Evolutionary conservation across 2,888 invertebrate species (phyloP).

Genomic region (Sylvicola cinctus): DNA sequence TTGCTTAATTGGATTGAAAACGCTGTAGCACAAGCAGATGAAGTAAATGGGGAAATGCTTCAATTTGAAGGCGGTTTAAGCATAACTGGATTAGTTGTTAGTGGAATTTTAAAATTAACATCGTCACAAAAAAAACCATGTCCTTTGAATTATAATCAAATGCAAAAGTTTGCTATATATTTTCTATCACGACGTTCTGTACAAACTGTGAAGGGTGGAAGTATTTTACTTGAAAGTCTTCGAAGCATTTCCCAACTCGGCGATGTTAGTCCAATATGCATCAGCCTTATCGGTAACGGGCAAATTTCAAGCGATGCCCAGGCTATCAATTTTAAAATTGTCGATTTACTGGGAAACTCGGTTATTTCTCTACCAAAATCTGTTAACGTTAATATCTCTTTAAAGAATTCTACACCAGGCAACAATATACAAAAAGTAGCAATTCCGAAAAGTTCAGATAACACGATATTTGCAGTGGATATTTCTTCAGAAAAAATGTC

Average conservation of each 20-base stretch:
- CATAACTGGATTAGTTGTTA: slow-evolving; percentile 43
- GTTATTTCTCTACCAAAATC: slow-evolving; percentile 25
- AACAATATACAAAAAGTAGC: slow-evolving; percentile 29
- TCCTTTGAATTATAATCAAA: slow-evolving; percentile 55
- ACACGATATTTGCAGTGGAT: slow-evolving; percentile 54
- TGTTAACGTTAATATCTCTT: slow-evolving; percentile 11
- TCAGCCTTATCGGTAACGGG: slow-evolving; percentile 57
- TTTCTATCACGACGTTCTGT: slow-evolving; percentile 76
- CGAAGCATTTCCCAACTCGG: slow-evolving; percentile 45
- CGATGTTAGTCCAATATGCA: slow-evolving; percentile 65
- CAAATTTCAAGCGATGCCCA: slow-evolving; percentile 56
- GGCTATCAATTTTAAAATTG: slow-evolving; percentile 47
- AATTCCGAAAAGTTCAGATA: slow-evolving; percentile 46
- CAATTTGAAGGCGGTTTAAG: slow-evolving; percentile 86
- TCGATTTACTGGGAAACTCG: slow-evolving; percentile 53
- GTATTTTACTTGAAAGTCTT: slow-evolving; percentile 60
- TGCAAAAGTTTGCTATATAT: slow-evolving; percentile 77
- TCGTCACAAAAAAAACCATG: slow-evolving; percentile 39
- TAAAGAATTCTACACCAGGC: slow-evolving; percentile 39
- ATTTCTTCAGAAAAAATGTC: slow-evolving; percentile 56
- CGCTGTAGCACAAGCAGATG: slow-evolving; percentile 86
- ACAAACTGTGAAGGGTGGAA: slow-evolving; percentile 64
- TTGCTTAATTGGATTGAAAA: slow-evolving; percentile 58
- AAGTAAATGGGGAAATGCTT: slow-evolving; percentile 68
- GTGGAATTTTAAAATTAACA: slow-evolving; percentile 32